These are phyloP conservation scores for Coregonus clupeaformis DNA, from an alignment of 2,113 vertebrate genomes.

Conservation along the genomic window DNA sequence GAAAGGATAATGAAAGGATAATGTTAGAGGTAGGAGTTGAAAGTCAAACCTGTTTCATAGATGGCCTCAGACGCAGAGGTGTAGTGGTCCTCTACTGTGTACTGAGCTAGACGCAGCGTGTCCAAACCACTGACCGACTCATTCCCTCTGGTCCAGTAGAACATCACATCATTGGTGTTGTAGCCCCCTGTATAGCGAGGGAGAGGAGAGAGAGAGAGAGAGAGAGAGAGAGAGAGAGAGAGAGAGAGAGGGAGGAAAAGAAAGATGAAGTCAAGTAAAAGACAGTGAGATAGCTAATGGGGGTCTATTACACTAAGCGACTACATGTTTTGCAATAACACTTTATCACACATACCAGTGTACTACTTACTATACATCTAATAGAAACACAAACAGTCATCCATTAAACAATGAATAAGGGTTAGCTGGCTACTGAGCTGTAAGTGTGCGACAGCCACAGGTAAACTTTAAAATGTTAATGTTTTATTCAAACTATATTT, in stretches of 20 bases:
- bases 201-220: conserved; percentile 1
- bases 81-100: conserved; percentile 88
- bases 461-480: conserved; percentile 3
- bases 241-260: background rate
- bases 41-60: conserved; percentile 83
- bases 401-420: background rate
- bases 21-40: background rate
- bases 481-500: conserved; percentile 1
- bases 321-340: too few relatives aligned
- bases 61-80: conserved; percentile 87
- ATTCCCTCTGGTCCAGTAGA: conserved; percentile 90
- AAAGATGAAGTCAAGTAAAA: background rate
- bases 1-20: background rate
- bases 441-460: background rate
- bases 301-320: background rate
- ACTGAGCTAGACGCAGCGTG: conserved; percentile 82
- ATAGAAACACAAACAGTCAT: background rate
- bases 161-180: conserved; percentile 87
- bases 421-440: background rate
- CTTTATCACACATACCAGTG: too few relatives aligned
- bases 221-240: background rate
- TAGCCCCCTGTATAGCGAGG: conserved; percentile 79
- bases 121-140: conserved; percentile 87
- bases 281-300: background rate
- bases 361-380: background rate